These are phyloP conservation scores for Lates japonicus DNA, from an alignment of 2,797 vertebrate genomes.

Conservation along the genomic window DNA sequence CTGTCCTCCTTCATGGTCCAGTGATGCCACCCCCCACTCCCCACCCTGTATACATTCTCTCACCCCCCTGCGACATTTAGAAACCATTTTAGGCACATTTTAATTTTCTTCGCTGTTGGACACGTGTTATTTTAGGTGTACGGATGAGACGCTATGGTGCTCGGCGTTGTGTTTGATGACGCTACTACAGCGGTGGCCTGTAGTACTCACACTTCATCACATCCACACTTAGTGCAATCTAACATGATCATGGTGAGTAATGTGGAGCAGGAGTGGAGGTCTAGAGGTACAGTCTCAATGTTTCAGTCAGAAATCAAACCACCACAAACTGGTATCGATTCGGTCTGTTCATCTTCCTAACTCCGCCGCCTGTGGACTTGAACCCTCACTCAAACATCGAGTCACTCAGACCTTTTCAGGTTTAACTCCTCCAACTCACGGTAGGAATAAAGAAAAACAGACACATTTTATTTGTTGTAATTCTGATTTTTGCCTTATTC, in stretches of 20 bases:
- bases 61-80: not conserved
- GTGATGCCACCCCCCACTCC: constrained; percentile 41
- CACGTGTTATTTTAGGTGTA: not conserved
- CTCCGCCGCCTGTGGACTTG: not conserved
- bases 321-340: constrained; percentile 53
- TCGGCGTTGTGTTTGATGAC: constrained; percentile 5
- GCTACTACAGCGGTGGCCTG: constrained; percentile 1
- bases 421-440: not conserved
- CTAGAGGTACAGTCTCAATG: constrained; percentile 31
- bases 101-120: constrained; percentile 26
- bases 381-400: not conserved
- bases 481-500: constrained; percentile 77
- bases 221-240: constrained; percentile 35
- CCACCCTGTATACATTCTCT: too few species aligned
- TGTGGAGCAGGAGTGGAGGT: not conserved
- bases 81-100: constrained; percentile 36
- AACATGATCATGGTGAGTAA: not conserved
- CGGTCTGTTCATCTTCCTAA: not conserved
- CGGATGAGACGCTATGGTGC: not conserved
- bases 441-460: not conserved
- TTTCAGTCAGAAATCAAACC: constrained; percentile 57
- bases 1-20: constrained; percentile 67
- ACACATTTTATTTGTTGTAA: constrained; percentile 54
- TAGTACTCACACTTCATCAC: not conserved
- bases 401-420: constrained; percentile 1